Conservation (phyloP, 2,113 vertebrate species). For the Odontesthes bonariensis region DNA sequence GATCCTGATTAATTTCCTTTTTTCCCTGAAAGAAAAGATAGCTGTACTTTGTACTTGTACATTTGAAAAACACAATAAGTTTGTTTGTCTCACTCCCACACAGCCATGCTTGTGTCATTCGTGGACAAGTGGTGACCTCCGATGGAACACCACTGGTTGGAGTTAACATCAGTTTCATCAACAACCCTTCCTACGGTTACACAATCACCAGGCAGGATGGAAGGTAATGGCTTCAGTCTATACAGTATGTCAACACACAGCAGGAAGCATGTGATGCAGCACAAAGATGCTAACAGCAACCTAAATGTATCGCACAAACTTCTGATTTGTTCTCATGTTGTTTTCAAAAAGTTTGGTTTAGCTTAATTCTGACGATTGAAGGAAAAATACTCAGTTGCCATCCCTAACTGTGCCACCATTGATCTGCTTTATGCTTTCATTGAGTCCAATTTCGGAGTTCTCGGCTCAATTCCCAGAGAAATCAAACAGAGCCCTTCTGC, state of each 20-base stretch:
- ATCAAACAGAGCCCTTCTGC: constrained; percentile 78
- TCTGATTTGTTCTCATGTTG: constrained; percentile 41
- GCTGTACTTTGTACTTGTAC: not conserved
- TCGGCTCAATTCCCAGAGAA: constrained; percentile 77
- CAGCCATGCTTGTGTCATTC: constrained; percentile 96
- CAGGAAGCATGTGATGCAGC: not conserved
- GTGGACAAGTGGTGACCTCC: constrained; percentile 96
- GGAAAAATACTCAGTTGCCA: constrained; percentile 44
- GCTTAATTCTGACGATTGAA: constrained; percentile 40
- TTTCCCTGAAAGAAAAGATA: not conserved
- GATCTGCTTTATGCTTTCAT: constrained; percentile 72
- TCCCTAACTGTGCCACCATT: constrained; percentile 65
- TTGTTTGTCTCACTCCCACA: constrained; percentile 1
- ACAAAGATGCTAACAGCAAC: not conserved
- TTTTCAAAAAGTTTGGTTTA: constrained; percentile 40
- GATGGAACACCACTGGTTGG: constrained; percentile 97
- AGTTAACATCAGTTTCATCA: constrained; percentile 97
- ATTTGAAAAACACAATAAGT: not conserved
- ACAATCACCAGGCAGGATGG: constrained; percentile 97
- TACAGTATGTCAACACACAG: not conserved
- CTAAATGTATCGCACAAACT: constrained; percentile 2
- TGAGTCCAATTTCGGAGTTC: constrained; percentile 75
- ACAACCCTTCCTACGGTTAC: constrained; percentile 92
- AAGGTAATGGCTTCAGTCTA: constrained; percentile 83
- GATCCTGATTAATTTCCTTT: constrained; percentile 6